Base-by-base conservation (phyloP, 2,797 vertebrate genomes). In the Lerista edwardsae region DNA sequence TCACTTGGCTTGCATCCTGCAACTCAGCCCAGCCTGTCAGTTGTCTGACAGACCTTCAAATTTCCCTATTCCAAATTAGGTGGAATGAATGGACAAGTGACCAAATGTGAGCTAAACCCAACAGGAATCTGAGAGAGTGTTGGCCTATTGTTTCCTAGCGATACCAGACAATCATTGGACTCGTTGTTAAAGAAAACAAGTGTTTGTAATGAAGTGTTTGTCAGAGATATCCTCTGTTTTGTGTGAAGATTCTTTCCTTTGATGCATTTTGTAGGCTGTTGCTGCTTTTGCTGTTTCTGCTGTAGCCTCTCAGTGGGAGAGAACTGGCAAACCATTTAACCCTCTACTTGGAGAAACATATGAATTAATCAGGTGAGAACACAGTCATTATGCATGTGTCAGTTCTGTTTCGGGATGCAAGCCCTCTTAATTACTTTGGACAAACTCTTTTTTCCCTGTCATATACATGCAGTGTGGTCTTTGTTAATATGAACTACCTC, bases 301-400 rank as follows among this genome's bases (percentile, higher is more conserved):
- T 23, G 98, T 99, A 85, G 98, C 98, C 6, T 99, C 98, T 89
- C 98, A 99, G 95, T 99, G 98, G 98, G 98, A 99, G 91, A 96
- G 98, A 96, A 99, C 98, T 91, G 98, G 98, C 95, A 99, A 99
- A 94, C 98, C 98, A 0, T 99, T 99, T 94, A 99, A 99, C 92
- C 98, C 98, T 0, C 96, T 99, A 67, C 92, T 99, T 93, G 98
- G 98, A 93, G 98, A 99, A 94, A 99, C 98, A 0, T 99, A 98
- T 61, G 98, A 99, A 92, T 95, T 99, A 87, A 92, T 91, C 93
- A 97, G 98, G 98, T 99, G 93, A 90, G 91, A 85, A 77, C 90
- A 17, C 36, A 61, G 23, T n/a, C 2, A 19, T 81, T 86, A 55
- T 27, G 23, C 39, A 9, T 47, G 71, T 21, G 17, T 27, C 25